Evolutionary conservation across 2,113 vertebrate species (phyloP), one percentile per base, ranked within the genome.

Genomic region (Phaetusa simplex): DNA sequence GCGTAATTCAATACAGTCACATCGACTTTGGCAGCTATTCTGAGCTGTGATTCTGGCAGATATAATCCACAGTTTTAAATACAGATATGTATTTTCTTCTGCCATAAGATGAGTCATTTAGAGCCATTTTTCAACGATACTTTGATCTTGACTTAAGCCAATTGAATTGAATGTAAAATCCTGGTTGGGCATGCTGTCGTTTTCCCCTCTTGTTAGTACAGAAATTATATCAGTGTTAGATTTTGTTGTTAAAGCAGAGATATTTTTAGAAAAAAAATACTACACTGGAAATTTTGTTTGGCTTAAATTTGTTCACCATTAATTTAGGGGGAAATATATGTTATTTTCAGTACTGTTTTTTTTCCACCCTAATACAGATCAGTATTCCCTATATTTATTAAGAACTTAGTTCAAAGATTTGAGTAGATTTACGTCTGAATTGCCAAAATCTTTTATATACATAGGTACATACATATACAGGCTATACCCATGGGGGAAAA

Each of bases 71-170:
- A 76, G 79, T 93, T 97, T 90, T 38, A 96, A 62, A 76, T 64
- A 81, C 53, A 91, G 76, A 30, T 82, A 72, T 24, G 53, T 86
- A 69, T 88, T 97, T 95, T 84, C 64, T 86, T 96, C 77, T 93
- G 58, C 61, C n/a, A 5, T 86, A 88, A 92, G 47, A 21, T 11
- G 49, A 90, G 72, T 71, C 20, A 89, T 94, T 96, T 88, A 73
- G 71, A 90, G 36, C 30, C 72, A 45, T 24, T 20, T 95, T 97
- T 94, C 84, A 66, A 8, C 32, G 77, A 45, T 69, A 82, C 15
- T 76, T 79, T 86, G 26, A 84, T 67, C 77, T 85, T 47, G 86
- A 62, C 27, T 58, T 53, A 73, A 86, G 42, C 76, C 15, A 76
- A 67, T 38, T 20, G 20, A 93, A 91, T 61, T 66, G 38, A 88